Evolutionary conservation across 2,113 vertebrate species (phyloP).

Genomic region (Buteo buteo): DNA sequence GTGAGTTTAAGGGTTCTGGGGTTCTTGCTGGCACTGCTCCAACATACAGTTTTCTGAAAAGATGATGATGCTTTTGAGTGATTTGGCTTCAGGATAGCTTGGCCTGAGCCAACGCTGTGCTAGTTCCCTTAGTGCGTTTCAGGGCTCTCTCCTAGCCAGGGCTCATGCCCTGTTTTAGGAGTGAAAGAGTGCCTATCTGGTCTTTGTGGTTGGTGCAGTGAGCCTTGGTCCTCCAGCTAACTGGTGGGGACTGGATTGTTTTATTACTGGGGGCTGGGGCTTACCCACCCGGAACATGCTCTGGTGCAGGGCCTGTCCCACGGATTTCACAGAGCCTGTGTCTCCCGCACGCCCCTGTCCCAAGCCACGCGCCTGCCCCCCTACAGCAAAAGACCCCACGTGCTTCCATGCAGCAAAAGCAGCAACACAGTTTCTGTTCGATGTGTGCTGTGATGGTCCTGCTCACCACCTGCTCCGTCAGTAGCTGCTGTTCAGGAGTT

Average conservation of each 20-base stretch:
- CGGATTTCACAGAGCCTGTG: no score
- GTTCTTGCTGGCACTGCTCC: neutral
- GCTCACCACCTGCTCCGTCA: neutral
- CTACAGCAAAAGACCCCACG: fast-evolving
- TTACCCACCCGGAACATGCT: fast-evolving
- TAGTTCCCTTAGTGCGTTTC: neutral
- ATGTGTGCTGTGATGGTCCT: neutral
- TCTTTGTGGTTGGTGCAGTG: neutral
- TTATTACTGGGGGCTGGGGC: neutral
- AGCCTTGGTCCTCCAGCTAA: neutral
- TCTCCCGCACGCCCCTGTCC: fast-evolving
- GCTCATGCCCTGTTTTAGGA: fast-evolving
- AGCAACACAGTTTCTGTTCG: fast-evolving
- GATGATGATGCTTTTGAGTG: neutral
- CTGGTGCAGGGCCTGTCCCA: fast-evolving
- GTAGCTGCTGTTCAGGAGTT: neutral
- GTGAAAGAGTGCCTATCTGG: fast-evolving
- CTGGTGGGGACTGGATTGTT: neutral
- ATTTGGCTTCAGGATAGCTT: neutral
- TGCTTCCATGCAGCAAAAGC: fast-evolving
- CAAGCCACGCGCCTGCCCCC: fast-evolving
- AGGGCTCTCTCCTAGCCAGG: neutral
- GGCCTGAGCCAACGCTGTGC: neutral
- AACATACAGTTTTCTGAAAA: neutral
- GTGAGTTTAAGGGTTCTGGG: neutral